Evolutionary conservation across 2,888 invertebrate species (phyloP), one percentile per base, ranked within the genome.

Genomic region (Drosophila fulvimacula): DNA sequence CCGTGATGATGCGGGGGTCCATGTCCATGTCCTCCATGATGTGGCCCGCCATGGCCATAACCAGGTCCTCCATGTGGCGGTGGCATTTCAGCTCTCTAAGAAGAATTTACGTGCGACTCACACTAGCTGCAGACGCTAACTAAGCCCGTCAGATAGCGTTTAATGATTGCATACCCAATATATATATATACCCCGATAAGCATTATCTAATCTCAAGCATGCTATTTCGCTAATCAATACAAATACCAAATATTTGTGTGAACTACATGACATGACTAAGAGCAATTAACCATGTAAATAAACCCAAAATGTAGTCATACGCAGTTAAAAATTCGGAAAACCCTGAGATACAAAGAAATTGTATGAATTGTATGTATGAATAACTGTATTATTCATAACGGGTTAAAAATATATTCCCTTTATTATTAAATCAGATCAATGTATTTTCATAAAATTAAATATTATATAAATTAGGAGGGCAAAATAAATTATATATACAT

Each of bases 51-150:
- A 55, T 69, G 66, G 13, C 72, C 76, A 4, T 49, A 71, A 36
- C 78, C 78, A 17, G 36, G 88, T 76, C 88, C 84, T 84, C 88
- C 88, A 19, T 55, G 79, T 46, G 85, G 88, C 44, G 90, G 90
- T 73, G 90, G 74, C 88, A 88, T 63, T 46, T 64, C 11, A 24
- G 3, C 19, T 34, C 21, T 34, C 5, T 24, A 11, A 15, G 3
- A 32, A 39, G 2, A 48, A 4, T 63, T 17, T 11, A 46, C 75
- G 69, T 83, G 67, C 55, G 56, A 34, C 17, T 11, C 38, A 49
- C 6, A 44, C 52, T 53, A 74, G 27, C 32, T 70, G 41, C 56
- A 49, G 10, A 17, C 52, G 58, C 42, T 56, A 55, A 82, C 87
- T 89, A 81, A 89, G 52, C 49, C 63, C 42, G 30, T 19, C 21